Percentiles rank a stretch among this genome's conserved stretches.
These are phyloP conservation scores for Pseudochirops corinnae DNA, from an alignment of 2,797 vertebrate genomes.

Conservation along the genomic window DNA sequence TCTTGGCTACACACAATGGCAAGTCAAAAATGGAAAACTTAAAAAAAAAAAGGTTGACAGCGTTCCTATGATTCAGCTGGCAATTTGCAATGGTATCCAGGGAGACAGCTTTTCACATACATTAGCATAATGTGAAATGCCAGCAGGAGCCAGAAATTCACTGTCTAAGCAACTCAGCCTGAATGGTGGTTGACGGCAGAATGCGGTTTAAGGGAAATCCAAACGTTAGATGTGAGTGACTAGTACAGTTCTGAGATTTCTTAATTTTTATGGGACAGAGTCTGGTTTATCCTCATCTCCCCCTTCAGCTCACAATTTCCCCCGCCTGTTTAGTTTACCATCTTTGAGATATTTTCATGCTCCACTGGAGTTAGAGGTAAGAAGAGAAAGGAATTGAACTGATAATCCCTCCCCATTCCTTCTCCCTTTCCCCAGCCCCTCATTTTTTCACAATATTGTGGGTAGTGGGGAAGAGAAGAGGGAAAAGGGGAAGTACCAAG, in stretches of 20 bases:
- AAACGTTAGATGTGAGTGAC: slow-evolving; percentile 66
- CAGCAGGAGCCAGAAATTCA: slow-evolving; percentile 73
- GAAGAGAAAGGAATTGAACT: slow-evolving; percentile 34
- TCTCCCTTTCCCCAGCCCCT: not conserved
- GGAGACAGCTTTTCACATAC: slow-evolving; percentile 76
- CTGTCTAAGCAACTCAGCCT: slow-evolving; percentile 78
- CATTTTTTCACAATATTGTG: not conserved
- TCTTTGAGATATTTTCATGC: slow-evolving; percentile 57
- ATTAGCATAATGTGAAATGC: slow-evolving; percentile 73
- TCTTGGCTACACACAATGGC: slow-evolving; percentile 64
- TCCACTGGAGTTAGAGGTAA: slow-evolving; percentile 34
- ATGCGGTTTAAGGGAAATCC: slow-evolving; percentile 73
- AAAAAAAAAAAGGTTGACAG: slow-evolving; percentile 75
- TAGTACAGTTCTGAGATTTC: slow-evolving; percentile 65
- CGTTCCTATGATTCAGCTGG: slow-evolving; percentile 74
- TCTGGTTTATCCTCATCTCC: slow-evolving; percentile 33
- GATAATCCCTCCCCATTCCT: not conserved
- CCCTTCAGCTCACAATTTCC: not conserved
- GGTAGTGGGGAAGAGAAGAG: not conserved
- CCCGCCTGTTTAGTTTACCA: slow-evolving; percentile 48
- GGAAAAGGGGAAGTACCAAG: not conserved
- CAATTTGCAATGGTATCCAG: slow-evolving; percentile 76
- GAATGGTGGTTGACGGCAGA: slow-evolving; percentile 67
- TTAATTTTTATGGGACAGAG: slow-evolving; percentile 61
- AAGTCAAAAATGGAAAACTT: slow-evolving; percentile 76